Conservation (phyloP, 2,113 vertebrate genomes). For the Procavia capensis region DNA sequence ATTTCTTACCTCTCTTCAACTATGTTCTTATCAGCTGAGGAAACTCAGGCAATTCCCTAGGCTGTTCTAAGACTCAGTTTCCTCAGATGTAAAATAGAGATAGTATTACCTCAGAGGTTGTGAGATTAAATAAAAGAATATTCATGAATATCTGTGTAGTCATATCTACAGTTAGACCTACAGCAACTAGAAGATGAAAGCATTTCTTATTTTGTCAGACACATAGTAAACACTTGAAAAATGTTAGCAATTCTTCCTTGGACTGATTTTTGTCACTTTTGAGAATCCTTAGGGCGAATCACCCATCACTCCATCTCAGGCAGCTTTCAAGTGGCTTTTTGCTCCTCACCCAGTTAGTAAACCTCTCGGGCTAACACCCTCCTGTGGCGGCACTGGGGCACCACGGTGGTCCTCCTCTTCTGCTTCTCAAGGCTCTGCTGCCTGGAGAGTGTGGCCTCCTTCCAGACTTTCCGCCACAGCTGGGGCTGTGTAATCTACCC, state of each 20-base stretch:
- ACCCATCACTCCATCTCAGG: neutral
- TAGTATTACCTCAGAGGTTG: neutral
- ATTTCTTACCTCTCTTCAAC: neutral
- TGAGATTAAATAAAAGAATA: neutral
- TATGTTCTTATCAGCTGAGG: neutral
- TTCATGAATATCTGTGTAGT: neutral
- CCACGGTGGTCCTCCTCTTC: neutral
- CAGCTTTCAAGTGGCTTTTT: neutral
- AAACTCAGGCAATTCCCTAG: neutral
- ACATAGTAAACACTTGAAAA: neutral
- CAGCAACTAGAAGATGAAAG: neutral
- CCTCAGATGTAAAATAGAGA: neutral
- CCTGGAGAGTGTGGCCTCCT: neutral
- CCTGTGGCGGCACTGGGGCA: neutral
- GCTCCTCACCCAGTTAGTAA: neutral
- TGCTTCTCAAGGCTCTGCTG: neutral
- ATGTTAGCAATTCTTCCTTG: neutral
- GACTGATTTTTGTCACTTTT: neutral
- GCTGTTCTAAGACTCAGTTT: neutral
- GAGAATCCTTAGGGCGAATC: neutral
- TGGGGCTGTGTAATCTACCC: neutral
- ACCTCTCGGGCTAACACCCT: neutral
- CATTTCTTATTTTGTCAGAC: neutral
- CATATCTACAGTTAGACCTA: neutral
- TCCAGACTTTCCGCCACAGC: neutral